Evolutionary conservation across 2,797 vertebrate genomes (phyloP), one percentile per base, ranked within the genome.

Genomic region (Natrix natrix): DNA sequence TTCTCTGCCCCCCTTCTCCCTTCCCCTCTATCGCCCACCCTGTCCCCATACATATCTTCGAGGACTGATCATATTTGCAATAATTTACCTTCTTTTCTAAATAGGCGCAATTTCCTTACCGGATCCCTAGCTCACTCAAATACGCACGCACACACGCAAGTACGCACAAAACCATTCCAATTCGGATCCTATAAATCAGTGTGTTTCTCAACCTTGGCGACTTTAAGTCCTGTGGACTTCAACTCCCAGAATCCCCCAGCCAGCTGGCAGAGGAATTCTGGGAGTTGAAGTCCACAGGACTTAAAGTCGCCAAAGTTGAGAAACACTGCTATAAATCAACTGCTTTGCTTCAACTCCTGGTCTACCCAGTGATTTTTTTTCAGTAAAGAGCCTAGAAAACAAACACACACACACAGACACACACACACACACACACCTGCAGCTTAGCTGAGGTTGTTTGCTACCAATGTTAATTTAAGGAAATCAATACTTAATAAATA

Each of bases 41-140:
- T 8, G 10, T 1, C 28, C 59, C 59, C 92, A 93, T 94, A 74
- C 63, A n/a, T 66, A 74, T 55, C 93, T 96, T 95, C 96, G 96
- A 97, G 97, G 97, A 97, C 97, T 93, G 86, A 87, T n/a, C 87
- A 95, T 97, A 95, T 96, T 97, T 97, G 97, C 97, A 98, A 98
- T 96, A 97, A 97, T 97, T 97, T 97, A 97, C n/a, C n/a, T 69
- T 98, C 98, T 90, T 87, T 22, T 69, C 55, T 13, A 54, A 74
- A 69, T 78, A 54, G 61, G 26, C 8, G 20, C 55, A n/a, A 17
- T 43, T 91, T 78, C 86, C 43, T 93, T 87, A 32, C 24, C 14
- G 1, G 17, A 56, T 86, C 57, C 0, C 26, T 8, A 12, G 2
- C 13, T 24, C 22, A n/a, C 26, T 26, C 91, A 37, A 7, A 86